A percentile compares a stretch with the other conserved stretches of the same genome.
These are phyloP conservation scores for Lepidotrigona ventralis DNA, from an alignment of 1,140 invertebrate species.

Conservation along the genomic window DNA sequence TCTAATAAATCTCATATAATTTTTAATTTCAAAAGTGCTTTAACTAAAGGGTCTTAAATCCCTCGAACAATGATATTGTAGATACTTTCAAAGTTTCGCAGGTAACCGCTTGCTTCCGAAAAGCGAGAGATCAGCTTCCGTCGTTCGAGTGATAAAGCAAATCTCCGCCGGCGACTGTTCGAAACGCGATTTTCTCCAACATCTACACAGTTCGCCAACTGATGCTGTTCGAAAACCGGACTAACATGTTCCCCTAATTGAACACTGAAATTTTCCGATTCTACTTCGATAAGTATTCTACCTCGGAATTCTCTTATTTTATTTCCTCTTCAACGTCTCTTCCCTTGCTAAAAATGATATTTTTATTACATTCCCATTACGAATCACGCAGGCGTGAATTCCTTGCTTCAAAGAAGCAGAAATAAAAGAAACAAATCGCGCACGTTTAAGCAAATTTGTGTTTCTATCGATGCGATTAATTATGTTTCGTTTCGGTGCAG, in stretches of 20 bases:
- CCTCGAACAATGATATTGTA: background rate
- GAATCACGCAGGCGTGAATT: background rate
- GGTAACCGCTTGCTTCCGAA: background rate
- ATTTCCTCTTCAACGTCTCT: background rate
- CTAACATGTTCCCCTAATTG: background rate
- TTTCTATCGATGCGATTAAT: too few species aligned
- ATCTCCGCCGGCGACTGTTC: background rate
- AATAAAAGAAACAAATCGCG: too few species aligned
- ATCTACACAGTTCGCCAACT: constrained; percentile 12
- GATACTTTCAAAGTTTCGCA: background rate
- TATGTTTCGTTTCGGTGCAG: too few species aligned
- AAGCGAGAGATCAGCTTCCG: background rate
- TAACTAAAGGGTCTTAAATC: background rate
- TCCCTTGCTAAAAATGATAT: background rate
- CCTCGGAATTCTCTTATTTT: too few species aligned
- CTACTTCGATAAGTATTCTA: too few species aligned
- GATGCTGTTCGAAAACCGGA: background rate
- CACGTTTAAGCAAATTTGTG: too few species aligned
- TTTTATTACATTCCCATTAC: background rate
- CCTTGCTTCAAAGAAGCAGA: too few species aligned
- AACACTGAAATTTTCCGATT: background rate
- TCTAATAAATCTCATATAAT: too few species aligned
- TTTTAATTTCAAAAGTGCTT: too few species aligned
- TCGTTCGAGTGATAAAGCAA: background rate
- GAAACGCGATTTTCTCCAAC: constrained; percentile 9